phyloP scores from a whole-genome alignment of 1,140 invertebrate species.

The Brachystomella parvula region DNA sequence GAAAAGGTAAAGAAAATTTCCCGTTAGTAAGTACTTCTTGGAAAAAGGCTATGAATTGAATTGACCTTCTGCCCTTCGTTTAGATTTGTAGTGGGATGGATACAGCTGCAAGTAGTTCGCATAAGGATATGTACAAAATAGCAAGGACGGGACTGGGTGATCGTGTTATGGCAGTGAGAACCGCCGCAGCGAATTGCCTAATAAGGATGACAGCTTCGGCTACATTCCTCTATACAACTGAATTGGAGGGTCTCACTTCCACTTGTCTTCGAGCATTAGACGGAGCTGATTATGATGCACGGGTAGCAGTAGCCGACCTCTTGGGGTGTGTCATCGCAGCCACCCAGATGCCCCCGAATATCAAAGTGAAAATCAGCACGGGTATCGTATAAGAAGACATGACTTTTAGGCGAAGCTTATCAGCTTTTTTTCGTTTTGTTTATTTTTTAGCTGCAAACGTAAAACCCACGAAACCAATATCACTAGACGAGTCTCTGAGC shows the following conservation, averaged over 20 bases:
- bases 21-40: slow-evolving; percentile 36
- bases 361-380: not conserved
- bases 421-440: not conserved
- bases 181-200: slow-evolving; percentile 68
- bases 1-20: slow-evolving; percentile 61
- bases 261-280: slow-evolving; percentile 86
- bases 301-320: slow-evolving; percentile 83
- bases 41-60: too few species aligned
- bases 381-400: too few species aligned
- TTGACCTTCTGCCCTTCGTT: slow-evolving; percentile 25
- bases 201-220: slow-evolving; percentile 81
- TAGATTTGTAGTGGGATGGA: slow-evolving; percentile 77
- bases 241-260: slow-evolving; percentile 80
- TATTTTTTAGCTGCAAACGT: not conserved
- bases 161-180: slow-evolving; percentile 79
- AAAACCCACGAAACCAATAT: slow-evolving; percentile 50
- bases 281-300: slow-evolving; percentile 87
- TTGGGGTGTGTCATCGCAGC: slow-evolving; percentile 77
- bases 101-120: slow-evolving; percentile 70
- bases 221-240: slow-evolving; percentile 76
- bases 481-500: slow-evolving; percentile 82
- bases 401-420: not conserved
- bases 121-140: slow-evolving; percentile 89
- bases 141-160: slow-evolving; percentile 76
- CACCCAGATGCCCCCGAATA: slow-evolving; percentile 54